These are phyloP conservation scores for Python bivittatus DNA, from an alignment of 2,113 vertebrate genomes.

Conservation along the genomic window DNA sequence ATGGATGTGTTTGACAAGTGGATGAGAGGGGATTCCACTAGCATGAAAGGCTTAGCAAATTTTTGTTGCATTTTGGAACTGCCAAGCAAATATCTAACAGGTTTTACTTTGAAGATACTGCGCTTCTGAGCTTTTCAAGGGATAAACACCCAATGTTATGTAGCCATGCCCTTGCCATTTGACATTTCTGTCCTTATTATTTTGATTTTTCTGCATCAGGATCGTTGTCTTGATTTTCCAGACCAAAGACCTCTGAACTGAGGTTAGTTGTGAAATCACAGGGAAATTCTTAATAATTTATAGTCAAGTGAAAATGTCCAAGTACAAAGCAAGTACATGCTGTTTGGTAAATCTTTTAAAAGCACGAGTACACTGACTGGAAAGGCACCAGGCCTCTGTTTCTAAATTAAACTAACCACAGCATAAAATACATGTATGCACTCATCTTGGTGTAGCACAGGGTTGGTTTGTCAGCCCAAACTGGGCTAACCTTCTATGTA, in stretches of 20 bases:
- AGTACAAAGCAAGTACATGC: neutral
- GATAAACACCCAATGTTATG: neutral
- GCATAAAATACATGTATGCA: neutral
- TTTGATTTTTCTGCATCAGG: neutral
- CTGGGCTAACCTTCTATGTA: neutral
- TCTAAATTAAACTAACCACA: neutral
- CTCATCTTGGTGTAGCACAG: neutral
- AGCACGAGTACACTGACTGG: neutral
- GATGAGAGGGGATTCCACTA: neutral
- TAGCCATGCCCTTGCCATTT: neutral
- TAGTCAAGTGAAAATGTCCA: neutral
- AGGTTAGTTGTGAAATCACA: neutral
- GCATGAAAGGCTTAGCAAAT: neutral
- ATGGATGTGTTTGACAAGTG: neutral
- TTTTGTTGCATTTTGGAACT: neutral
- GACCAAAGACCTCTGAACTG: neutral
- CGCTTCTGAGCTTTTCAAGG: neutral
- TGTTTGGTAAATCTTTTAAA: neutral
- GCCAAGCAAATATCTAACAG: neutral
- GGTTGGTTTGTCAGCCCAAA: neutral
- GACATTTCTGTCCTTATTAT: neutral
- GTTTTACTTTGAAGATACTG: neutral
- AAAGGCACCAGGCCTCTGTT: neutral
- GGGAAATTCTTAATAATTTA: neutral
- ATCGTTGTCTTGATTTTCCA: neutral